A percentile compares a stretch with the other conserved stretches of the same genome.
Evolutionary conservation across 2,113 vertebrate genomes (phyloP).

Genomic region (Baryphthengus martii): DNA sequence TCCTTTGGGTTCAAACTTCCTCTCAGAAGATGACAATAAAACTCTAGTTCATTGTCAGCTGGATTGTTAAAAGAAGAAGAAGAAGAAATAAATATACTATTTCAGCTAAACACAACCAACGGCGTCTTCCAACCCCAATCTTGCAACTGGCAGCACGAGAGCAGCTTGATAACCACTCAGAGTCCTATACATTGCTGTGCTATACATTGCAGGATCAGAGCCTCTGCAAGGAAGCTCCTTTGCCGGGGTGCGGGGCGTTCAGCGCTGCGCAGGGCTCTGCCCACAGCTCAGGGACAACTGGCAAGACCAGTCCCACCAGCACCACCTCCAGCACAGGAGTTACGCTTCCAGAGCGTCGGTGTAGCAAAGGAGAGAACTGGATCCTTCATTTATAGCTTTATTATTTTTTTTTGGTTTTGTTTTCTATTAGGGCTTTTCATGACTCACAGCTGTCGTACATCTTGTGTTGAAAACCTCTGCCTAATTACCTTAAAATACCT

Average conservation of each 20-base stretch:
- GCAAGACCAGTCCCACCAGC: rapidly evolving
- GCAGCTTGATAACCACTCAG: neutral
- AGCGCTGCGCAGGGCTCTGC: neutral
- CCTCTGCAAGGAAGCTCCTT: neutral
- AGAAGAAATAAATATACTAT: slow-evolving; percentile 57
- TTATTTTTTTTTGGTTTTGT: neutral
- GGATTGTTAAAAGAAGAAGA: slow-evolving; percentile 63
- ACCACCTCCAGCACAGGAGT: neutral
- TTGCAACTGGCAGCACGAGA: neutral
- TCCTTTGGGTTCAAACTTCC: slow-evolving; percentile 84
- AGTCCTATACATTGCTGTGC: neutral
- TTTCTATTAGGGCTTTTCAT: neutral
- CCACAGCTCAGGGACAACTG: neutral
- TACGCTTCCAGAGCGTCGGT: rapidly evolving
- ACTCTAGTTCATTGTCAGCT: slow-evolving; percentile 83
- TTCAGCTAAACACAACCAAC: slow-evolving; percentile 40
- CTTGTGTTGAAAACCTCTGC: slow-evolving; percentile 13
- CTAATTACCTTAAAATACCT: slow-evolving; percentile 59
- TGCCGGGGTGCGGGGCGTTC: neutral
- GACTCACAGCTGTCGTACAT: neutral
- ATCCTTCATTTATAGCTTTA: neutral
- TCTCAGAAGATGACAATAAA: slow-evolving; percentile 86
- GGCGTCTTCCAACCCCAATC: slow-evolving; percentile 13
- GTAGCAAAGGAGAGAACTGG: neutral
- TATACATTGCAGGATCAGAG: neutral